phyloP scores from a whole-genome alignment of 2,113 vertebrate species.

The Antechinus stuartii region DNA sequence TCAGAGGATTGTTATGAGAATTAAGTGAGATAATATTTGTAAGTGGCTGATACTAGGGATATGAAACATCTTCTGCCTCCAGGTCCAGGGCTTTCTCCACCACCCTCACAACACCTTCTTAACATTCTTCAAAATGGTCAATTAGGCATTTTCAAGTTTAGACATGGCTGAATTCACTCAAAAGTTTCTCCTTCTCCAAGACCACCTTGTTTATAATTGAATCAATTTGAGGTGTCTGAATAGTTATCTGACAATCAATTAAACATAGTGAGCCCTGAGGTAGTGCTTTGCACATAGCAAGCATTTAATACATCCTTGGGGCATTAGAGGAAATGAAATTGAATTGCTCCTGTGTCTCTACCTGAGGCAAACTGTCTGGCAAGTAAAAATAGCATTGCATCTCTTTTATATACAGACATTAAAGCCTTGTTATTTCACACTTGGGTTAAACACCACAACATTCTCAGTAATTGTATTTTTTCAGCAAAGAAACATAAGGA shows the following conservation, averaged over 20 bases:
- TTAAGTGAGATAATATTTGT: neutral
- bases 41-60: neutral
- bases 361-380: neutral
- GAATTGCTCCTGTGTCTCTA: neutral
- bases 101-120: neutral
- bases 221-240: neutral
- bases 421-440: neutral
- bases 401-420: neutral
- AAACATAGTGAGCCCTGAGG: neutral
- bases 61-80: neutral
- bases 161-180: neutral
- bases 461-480: neutral
- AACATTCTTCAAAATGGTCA: neutral
- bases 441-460: neutral
- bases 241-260: neutral
- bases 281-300: neutral
- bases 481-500: slow-evolving; percentile 2
- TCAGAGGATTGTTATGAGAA: neutral
- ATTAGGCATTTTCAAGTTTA: neutral
- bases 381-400: slow-evolving; percentile 1
- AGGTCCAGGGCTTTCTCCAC: neutral
- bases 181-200: neutral
- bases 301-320: neutral
- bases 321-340: neutral
- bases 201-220: neutral